Evolutionary conservation across 2,797 vertebrate species (phyloP), one percentile per base, ranked within the genome.

Genomic region (Erithacus rubecula): DNA sequence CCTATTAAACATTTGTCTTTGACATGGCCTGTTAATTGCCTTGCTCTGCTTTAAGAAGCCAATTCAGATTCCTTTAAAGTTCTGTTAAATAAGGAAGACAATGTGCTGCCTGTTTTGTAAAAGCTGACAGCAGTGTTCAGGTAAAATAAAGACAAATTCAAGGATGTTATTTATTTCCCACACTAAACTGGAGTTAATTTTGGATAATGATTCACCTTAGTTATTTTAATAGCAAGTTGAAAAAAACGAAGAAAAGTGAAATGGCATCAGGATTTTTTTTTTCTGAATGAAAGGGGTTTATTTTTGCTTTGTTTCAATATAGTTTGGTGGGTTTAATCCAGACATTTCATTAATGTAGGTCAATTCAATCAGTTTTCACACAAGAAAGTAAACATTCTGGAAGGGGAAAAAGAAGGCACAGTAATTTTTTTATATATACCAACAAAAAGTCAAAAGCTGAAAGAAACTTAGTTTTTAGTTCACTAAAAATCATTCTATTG

Each of bases 1-100:
- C 86, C 41, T 64, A 84, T 95, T 95, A 94, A 76, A 44, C 56
- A 46, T 95, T 94, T 95, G 89, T 93, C 69, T 93, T 91, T 93
- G 91, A 94, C 26, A 6, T 69, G 77, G 39, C 47, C 15, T 39
- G 65, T 49, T 86, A 92, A 93, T 83, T 77, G 79, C 55, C 89
- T 94, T 95, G 72, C 78, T 95, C 78, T 89, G 74, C 77, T 93
- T 59, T 92, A 78, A 92, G 74, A 69, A 18, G 37, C 37, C 74
- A 92, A 68, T 79, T 85, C 76, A 70, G 68, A 89, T 82, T 90
- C 68, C 67, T 80, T 52, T 69, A 83, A 92, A 87, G 32, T 41
- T 72, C 70, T 71, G 32, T 86, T 85, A 88, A 96, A 86, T 83
- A 91, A 78, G 18, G 34, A 78, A 88, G 74, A 62, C 6, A 22